These are phyloP conservation scores for Dioctria linearis DNA, from an alignment of 2,888 invertebrate species.

Conservation along the genomic window DNA sequence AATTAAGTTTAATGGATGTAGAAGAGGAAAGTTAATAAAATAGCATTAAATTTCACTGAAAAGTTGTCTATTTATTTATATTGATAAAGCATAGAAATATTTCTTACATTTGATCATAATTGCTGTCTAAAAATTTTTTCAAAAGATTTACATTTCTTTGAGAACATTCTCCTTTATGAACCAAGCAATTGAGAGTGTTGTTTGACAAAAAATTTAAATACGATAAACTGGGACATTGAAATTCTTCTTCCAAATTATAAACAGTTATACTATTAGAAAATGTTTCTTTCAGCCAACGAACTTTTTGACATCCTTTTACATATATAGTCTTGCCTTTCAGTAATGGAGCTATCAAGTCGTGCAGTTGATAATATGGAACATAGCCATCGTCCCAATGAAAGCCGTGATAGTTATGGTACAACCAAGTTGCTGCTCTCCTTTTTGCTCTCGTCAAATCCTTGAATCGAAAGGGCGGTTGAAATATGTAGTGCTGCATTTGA, in stretches of 20 bases:
- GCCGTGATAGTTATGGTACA: conserved; percentile 24
- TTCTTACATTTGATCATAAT: background rate
- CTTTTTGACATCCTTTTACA: conserved; percentile 16
- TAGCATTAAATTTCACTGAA: no score
- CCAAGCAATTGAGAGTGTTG: background rate
- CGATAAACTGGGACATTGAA: background rate
- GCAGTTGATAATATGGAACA: no score
- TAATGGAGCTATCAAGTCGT: no score
- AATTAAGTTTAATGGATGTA: no score
- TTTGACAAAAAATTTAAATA: conserved; percentile 3
- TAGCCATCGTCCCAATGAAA: no score
- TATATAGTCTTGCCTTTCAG: background rate
- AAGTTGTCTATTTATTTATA: background rate
- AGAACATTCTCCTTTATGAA: conserved; percentile 8
- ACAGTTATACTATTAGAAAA: conserved; percentile 1
- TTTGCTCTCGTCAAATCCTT: background rate
- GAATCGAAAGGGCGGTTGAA: conserved; percentile 6
- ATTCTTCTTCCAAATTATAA: conserved; percentile 14
- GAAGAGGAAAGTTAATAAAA: no score
- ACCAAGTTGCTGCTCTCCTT: conserved; percentile 41
- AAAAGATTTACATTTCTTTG: conserved; percentile 23
- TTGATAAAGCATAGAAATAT: background rate
- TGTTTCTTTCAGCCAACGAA: conserved; percentile 3
- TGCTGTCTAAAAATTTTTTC: conserved; percentile 3
- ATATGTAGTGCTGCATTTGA: no score